A percentile compares a stretch with the other conserved stretches of the same genome.
phyloP scores from a whole-genome alignment of 2,113 vertebrate genomes.

The Charadrius vociferus region DNA sequence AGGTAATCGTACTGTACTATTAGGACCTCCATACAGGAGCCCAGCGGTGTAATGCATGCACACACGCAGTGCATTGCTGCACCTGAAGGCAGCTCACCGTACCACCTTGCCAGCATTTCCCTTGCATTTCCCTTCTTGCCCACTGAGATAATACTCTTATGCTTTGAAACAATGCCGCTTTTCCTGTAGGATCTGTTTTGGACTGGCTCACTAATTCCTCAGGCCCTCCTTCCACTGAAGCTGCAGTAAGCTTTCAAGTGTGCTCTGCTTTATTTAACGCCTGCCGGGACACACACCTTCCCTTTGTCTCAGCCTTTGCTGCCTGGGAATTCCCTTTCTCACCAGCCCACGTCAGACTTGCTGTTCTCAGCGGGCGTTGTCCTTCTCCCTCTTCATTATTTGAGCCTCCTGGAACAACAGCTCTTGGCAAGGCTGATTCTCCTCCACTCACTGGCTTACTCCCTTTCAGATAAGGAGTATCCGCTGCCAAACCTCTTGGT shows the following conservation, averaged over 20 bases:
- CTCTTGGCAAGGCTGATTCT: background rate
- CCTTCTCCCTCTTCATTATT: background rate
- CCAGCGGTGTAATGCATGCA: background rate
- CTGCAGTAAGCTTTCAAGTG: background rate
- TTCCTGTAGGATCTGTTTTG: background rate
- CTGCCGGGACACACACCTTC: background rate
- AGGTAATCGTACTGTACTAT: background rate
- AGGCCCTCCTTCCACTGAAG: background rate
- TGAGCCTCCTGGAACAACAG: background rate
- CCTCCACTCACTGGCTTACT: background rate
- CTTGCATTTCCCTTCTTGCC: background rate
- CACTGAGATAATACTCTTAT: background rate
- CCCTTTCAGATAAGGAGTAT: background rate
- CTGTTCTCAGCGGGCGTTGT: background rate
- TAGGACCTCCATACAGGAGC: background rate
- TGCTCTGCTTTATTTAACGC: background rate
- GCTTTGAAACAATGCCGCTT: background rate
- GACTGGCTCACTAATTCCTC: background rate
- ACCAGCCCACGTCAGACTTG: background rate
- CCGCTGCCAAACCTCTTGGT: background rate
- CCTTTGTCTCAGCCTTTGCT: background rate
- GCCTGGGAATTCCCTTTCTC: slow-evolving; percentile 9
- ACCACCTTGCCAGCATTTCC: background rate
- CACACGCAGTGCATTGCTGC: background rate
- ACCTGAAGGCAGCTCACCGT: background rate